Evolutionary conservation across 2,113 vertebrate genomes (phyloP).

Genomic region (Diphyllodes magnificus): DNA sequence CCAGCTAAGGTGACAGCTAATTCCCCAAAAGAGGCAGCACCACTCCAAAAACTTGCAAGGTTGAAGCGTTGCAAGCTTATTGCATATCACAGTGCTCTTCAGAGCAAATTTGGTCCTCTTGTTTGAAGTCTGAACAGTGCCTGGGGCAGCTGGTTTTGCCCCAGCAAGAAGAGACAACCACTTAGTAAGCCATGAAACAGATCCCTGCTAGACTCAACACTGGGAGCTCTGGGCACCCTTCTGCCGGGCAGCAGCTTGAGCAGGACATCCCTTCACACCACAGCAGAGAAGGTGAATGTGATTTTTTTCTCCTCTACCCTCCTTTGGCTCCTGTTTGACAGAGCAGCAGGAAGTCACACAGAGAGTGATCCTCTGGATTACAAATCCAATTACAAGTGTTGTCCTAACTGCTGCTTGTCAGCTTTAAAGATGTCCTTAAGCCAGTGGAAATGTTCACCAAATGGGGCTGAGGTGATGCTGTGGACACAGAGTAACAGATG

Average conservation of each 20-base stretch:
- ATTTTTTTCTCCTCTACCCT: neutral
- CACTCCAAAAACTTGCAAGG: neutral
- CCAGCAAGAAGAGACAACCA: neutral
- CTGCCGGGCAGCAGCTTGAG: neutral
- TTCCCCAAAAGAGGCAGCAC: neutral
- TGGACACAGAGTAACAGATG: slow-evolving; percentile 15
- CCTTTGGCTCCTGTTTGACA: neutral
- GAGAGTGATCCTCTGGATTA: neutral
- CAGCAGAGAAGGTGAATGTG: neutral
- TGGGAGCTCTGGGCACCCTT: neutral
- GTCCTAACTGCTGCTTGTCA: neutral
- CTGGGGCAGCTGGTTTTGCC: neutral
- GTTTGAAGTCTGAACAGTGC: neutral
- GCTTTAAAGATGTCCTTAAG: neutral
- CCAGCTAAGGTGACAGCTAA: rapidly evolving
- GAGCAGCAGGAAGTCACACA: neutral
- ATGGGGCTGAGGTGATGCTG: neutral
- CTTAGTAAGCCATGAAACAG: neutral
- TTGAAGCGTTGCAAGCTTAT: neutral
- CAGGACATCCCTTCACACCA: neutral
- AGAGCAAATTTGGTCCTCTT: neutral
- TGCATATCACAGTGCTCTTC: neutral
- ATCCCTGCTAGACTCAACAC: neutral
- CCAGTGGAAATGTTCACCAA: neutral
- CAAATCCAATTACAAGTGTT: neutral